Base-by-base conservation (phyloP, 2,797 vertebrate species). In the Danio choprae region DNA sequence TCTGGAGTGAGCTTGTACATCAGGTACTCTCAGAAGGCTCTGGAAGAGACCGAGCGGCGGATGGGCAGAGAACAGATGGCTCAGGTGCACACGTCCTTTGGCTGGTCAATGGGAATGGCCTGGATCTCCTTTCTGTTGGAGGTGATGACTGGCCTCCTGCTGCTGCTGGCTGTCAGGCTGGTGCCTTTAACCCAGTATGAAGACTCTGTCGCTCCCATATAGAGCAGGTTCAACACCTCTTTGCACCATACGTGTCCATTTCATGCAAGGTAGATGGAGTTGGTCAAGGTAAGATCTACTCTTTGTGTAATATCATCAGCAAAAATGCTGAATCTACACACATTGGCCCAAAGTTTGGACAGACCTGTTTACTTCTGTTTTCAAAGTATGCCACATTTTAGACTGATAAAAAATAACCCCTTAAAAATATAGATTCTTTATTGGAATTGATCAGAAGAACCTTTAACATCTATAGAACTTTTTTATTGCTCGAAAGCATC, bases 91-190 rank as follows among this genome's bases (percentile, higher is more conserved):
- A 86, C 92, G 62, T 87, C 91, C 63, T 95, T 94, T 0, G 91
- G 94, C 87, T 95, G 94, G 94, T 94, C 95, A 15, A 58, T 92
- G 79, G 91, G 84, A 46, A 82, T 95, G 84, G 94, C 92, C 81
- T 95, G 93, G 91, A 89, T 94, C 59, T 95, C 94, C 79, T 94
- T 90, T 2, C 29, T 87, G 76, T 83, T 88, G 11, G 94, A 95
- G 90, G 75, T 89, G 3, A 83, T 94, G 79, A 83, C 89, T 0
- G 88, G 91, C 0, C 1, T 80, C 0, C 87, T 94, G 59, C 86
- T 95, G 77, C 88, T 95, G 4, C 5, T 84, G 0, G 92, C 91
- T 0, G 91, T 91, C 6, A 58, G 44, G 1, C 67, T 84, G 64
- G 80, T 81, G 43, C 77, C 76, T 38, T 69, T 80, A 79, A 40